Conservation (phyloP, 2,113 vertebrate species). For the Ptyas mucosa region DNA sequence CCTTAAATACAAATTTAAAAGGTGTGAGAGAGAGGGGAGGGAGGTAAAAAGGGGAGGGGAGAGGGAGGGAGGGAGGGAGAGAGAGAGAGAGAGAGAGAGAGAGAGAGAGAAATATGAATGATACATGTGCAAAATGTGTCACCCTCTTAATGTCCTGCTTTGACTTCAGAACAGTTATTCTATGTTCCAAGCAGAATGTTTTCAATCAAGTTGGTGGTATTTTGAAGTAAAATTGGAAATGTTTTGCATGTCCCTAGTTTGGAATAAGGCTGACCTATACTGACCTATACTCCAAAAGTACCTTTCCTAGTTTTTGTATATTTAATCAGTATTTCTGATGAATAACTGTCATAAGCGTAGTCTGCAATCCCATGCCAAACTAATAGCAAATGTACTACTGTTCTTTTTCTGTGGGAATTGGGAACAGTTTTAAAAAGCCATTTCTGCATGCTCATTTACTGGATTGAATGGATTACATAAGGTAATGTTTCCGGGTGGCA, state of each 20-base stretch:
- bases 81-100: too few species aligned
- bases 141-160: background rate
- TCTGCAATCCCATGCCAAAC: background rate
- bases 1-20: background rate
- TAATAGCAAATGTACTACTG: background rate
- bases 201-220: background rate
- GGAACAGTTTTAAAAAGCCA: background rate
- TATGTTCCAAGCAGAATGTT: background rate
- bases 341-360: background rate
- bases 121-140: background rate
- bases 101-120: too few species aligned
- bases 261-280: background rate
- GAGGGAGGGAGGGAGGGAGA: rapidly evolving
- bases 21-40: too few species aligned
- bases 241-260: background rate
- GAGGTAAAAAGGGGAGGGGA: too few species aligned
- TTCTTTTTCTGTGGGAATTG: background rate
- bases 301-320: background rate
- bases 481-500: background rate
- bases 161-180: background rate
- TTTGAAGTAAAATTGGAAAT: background rate
- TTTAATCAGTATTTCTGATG: background rate
- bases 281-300: background rate
- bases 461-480: background rate
- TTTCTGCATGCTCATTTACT: background rate